Evolutionary conservation across 1,140 invertebrate species (phyloP).

Genomic region (Chlorops oryzae): DNA sequence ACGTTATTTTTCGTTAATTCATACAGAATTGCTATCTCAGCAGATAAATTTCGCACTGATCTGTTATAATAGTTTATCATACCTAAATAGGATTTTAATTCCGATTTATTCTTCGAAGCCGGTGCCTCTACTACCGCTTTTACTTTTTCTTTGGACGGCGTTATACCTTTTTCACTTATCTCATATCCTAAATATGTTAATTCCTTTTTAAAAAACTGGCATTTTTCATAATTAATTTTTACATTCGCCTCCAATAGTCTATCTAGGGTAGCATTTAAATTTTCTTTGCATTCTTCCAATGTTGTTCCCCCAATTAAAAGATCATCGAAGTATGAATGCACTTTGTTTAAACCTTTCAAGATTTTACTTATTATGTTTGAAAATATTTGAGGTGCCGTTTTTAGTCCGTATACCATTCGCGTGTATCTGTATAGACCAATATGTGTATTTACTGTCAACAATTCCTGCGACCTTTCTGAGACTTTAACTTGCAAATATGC

Average conservation of each 20-base stretch:
- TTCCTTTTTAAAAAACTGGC: slow-evolving; percentile 7
- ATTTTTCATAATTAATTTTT: slow-evolving; percentile 38
- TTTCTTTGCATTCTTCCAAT: slow-evolving; percentile 3
- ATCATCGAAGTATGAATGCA: slow-evolving; percentile 6
- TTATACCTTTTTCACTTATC: neutral
- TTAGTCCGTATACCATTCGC: too few relatives aligned
- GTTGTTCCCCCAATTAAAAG: slow-evolving; percentile 8
- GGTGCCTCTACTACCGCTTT: slow-evolving; percentile 2
- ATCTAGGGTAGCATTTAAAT: slow-evolving; percentile 2
- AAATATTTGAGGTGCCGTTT: too few relatives aligned
- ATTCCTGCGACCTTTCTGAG: too few relatives aligned
- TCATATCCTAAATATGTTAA: slow-evolving; percentile 7
- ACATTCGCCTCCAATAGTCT: slow-evolving; percentile 6
- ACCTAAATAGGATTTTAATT: slow-evolving; percentile 7
- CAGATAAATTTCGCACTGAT: slow-evolving; percentile 8
- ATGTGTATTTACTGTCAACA: too few relatives aligned
- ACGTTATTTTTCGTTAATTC: slow-evolving; percentile 6
- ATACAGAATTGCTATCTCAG: neutral
- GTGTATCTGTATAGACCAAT: too few relatives aligned
- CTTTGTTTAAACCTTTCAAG: slow-evolving; percentile 7
- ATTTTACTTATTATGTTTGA: too few relatives aligned
- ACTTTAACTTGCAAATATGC: too few relatives aligned
- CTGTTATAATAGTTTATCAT: slow-evolving; percentile 13
- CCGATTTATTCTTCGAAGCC: slow-evolving; percentile 4
- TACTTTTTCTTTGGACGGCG: neutral